Percentiles rank a stretch among this genome's conserved stretches.
phyloP scores from a whole-genome alignment of 2,888 invertebrate species.

The Calephelis perditalis region DNA sequence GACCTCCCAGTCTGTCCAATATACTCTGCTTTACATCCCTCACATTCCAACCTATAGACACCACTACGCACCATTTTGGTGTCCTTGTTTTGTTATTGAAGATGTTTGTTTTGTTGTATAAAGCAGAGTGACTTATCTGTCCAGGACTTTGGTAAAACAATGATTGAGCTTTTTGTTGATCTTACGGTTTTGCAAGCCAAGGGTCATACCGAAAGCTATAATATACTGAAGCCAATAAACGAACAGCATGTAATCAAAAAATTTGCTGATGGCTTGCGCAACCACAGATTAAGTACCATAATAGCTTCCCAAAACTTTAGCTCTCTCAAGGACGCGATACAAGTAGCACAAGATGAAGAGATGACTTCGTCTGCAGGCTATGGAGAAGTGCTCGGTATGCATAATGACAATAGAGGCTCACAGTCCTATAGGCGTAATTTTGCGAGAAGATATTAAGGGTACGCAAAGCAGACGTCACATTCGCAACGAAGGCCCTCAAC shows the following conservation, averaged over 20 bases:
- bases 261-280: constrained; percentile 1
- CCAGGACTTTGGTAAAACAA: constrained; percentile 7
- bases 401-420: too few relatives aligned
- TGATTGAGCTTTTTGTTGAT: constrained; percentile 13
- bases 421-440: too few relatives aligned
- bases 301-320: constrained; percentile 1
- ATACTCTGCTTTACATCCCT: too few relatives aligned
- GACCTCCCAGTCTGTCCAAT: too few relatives aligned
- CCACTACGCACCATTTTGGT: too few relatives aligned
- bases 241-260: constrained; percentile 11
- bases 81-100: too few relatives aligned
- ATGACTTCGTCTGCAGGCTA: background rate
- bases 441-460: too few relatives aligned
- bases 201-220: background rate
- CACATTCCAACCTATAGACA: too few relatives aligned
- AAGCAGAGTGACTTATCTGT: constrained; percentile 13
- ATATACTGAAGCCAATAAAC: constrained; percentile 12
- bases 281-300: constrained; percentile 10
- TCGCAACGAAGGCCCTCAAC: too few relatives aligned
- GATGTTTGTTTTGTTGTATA: too few relatives aligned
- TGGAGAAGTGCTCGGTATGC: background rate
- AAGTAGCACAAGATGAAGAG: constrained; percentile 9
- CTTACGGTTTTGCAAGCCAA: constrained; percentile 9
- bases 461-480: too few relatives aligned
- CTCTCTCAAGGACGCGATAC: constrained; percentile 15